Percentiles rank a stretch among this genome's conserved stretches.
Evolutionary conservation across 2,797 vertebrate species (phyloP).

Genomic region (Oophaga sylvatica): DNA sequence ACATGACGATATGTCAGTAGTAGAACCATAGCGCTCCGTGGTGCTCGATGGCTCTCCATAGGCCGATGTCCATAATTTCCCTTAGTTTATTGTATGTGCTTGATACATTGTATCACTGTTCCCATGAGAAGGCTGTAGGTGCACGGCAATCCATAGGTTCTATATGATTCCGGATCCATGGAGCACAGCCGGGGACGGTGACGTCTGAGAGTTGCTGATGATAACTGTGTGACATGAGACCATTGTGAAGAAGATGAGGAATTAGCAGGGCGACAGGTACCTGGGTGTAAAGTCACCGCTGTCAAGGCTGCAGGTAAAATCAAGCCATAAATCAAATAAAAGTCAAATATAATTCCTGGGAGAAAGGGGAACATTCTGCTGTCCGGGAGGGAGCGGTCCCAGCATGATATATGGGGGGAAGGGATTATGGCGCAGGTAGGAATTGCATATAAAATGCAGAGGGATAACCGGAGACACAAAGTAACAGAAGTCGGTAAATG

Average conservation of each 20-base stretch:
- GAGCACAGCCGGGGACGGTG: too few relatives aligned
- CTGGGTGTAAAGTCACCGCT: neutral
- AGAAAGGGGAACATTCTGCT: slow-evolving; percentile 62
- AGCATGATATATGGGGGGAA: slow-evolving; percentile 61
- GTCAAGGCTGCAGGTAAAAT: slow-evolving; percentile 46
- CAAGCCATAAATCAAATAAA: slow-evolving; percentile 53
- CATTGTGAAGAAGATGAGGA: neutral
- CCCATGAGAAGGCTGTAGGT: neutral
- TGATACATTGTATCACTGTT: neutral
- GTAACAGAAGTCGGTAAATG: neutral
- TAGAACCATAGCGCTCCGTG: too few relatives aligned
- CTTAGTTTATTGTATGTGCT: neutral
- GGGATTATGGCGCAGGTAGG: slow-evolving; percentile 1
- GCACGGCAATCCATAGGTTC: neutral
- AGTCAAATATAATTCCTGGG: slow-evolving; percentile 38
- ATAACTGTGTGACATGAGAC: neutral
- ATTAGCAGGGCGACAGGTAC: neutral
- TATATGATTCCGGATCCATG: neutral
- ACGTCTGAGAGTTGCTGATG: neutral
- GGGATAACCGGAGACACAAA: neutral
- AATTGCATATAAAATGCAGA: slow-evolving; percentile 3
- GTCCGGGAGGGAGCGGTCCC: slow-evolving; percentile 74
- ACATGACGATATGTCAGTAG: too few relatives aligned
- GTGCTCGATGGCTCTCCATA: too few relatives aligned
- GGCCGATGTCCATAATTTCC: too few relatives aligned